Conservation (phyloP, 2,113 vertebrate genomes). For the Rhynchomys soricoides region DNA sequence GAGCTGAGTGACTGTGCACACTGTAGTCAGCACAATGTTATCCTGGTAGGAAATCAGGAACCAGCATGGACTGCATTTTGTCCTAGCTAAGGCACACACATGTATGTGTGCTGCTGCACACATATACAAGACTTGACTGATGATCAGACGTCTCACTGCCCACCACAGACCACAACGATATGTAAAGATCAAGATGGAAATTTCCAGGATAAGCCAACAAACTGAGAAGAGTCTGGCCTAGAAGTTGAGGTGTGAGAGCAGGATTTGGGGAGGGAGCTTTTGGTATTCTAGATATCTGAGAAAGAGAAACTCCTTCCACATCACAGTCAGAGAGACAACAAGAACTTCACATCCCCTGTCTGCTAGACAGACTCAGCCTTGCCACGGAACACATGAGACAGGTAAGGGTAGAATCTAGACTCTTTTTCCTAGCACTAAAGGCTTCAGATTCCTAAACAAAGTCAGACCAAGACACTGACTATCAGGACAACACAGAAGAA, state of each 20-base stretch:
- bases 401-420: rapidly evolving
- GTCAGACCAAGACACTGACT: neutral
- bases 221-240: rapidly evolving
- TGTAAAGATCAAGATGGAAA: rapidly evolving
- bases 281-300: too few species aligned
- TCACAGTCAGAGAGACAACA: rapidly evolving
- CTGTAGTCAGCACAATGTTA: rapidly evolving
- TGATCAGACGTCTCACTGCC: rapidly evolving
- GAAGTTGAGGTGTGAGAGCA: rapidly evolving
- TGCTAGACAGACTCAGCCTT: neutral
- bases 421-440: rapidly evolving
- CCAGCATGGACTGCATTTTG: neutral
- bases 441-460: rapidly evolving
- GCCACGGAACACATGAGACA: rapidly evolving
- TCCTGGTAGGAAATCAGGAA: neutral
- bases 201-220: neutral
- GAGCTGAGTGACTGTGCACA: rapidly evolving
- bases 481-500: too few species aligned
- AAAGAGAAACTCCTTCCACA: neutral
- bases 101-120: rapidly evolving
- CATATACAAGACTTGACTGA: neutral
- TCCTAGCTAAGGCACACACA: neutral
- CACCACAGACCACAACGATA: rapidly evolving
- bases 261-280: rapidly evolving
- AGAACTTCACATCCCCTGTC: rapidly evolving